A percentile compares a stretch with the other conserved stretches of the same genome.
Evolutionary conservation across 1,140 invertebrate genomes (phyloP).

Genomic region (Drosophila orosa): DNA sequence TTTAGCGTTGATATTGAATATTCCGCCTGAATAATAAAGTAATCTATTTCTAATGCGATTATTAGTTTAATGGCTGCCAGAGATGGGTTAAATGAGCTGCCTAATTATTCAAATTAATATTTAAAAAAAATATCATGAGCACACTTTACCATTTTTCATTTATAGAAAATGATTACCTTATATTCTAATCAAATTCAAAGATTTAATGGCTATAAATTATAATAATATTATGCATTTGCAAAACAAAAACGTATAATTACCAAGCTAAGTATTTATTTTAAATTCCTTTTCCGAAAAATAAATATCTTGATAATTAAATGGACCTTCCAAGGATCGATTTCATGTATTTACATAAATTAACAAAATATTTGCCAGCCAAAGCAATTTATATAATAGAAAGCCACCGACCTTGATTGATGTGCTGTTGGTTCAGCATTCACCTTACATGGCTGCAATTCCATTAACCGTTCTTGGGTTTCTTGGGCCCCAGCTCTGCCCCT

Average conservation of each 20-base stretch:
- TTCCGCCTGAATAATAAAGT: background rate
- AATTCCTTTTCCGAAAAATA: background rate
- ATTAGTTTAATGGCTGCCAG: background rate
- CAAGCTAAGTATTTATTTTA: background rate
- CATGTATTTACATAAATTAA: conserved; percentile 1
- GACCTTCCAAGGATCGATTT: background rate
- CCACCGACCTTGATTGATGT: conserved; percentile 42
- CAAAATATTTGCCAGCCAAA: background rate
- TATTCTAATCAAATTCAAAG: background rate
- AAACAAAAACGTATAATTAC: background rate
- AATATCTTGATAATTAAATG: background rate
- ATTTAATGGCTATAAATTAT: background rate
- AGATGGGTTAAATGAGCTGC: background rate
- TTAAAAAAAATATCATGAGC: background rate
- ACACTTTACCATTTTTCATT: background rate
- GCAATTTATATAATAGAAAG: conserved; percentile 3
- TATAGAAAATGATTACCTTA: background rate
- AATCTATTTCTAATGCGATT: conserved; percentile 6
- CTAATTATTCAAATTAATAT: background rate
- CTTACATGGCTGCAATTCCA: conserved; percentile 43
- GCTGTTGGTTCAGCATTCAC: background rate
- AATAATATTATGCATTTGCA: background rate
- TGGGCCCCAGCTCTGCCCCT: background rate
- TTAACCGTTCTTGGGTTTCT: conserved; percentile 36
- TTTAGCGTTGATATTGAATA: conserved; percentile 1